Percentiles rank a stretch among this genome's conserved stretches.
These are phyloP conservation scores for Acanthoscelides obtectus DNA, from an alignment of 2,888 invertebrate genomes.

Conservation along the genomic window DNA sequence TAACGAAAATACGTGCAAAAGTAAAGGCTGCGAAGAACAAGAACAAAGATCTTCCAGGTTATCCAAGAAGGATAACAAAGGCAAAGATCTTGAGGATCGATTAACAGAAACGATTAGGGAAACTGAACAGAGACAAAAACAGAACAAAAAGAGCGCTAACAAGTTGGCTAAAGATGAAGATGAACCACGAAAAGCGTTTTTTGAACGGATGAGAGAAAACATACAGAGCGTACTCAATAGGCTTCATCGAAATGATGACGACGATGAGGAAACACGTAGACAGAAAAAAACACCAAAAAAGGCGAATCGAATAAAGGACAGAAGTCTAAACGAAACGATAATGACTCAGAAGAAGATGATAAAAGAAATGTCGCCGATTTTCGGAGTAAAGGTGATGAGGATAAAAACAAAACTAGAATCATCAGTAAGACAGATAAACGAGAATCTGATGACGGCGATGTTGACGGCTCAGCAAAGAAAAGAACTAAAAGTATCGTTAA, in stretches of 20 bases:
- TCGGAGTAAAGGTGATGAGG: not conserved
- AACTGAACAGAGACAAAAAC: not conserved
- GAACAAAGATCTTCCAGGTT: not conserved
- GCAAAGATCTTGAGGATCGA: not conserved
- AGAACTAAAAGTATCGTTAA: conserved; percentile 6
- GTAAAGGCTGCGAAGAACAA: not conserved
- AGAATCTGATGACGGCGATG: conserved; percentile 1
- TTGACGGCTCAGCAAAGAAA: conserved; percentile 4
- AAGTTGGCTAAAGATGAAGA: not conserved
- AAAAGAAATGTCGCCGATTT: not conserved
- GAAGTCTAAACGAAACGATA: not conserved
- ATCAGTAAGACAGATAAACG: not conserved
- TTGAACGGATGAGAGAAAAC: not conserved
- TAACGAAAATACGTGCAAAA: not conserved
- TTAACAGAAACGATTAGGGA: not conserved
- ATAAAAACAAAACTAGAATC: not conserved
- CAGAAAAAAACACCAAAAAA: not conserved
- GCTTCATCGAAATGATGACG: conserved; percentile 5
- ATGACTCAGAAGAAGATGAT: conserved; percentile 3
- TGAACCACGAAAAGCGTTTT: not conserved
- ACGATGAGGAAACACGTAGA: conserved; percentile 6
- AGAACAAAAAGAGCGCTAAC: not conserved
- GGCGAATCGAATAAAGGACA: not conserved
- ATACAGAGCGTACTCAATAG: not conserved
- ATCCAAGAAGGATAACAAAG: not conserved